A percentile compares a stretch with the other conserved stretches of the same genome.
Conservation (phyloP, 2,113 vertebrate species). For the Meleagris gallopavo region DNA sequence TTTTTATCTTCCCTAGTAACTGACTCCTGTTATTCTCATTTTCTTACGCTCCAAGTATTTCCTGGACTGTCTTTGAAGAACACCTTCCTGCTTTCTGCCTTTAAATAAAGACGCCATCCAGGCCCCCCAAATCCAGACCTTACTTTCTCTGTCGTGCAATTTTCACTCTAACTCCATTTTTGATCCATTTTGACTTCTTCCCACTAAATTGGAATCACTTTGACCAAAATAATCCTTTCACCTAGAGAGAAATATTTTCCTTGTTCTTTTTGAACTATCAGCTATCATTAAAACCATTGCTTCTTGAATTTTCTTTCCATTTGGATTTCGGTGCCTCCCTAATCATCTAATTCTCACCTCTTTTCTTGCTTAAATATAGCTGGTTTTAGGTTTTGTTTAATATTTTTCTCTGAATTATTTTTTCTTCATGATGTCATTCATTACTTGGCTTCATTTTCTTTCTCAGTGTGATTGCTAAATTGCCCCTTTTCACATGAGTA, state of each 20-base stretch:
- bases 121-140: neutral
- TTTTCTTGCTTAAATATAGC: neutral
- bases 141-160: neutral
- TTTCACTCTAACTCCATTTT: neutral
- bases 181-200: slow-evolving; percentile 3
- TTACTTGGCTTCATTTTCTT: neutral
- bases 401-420: neutral
- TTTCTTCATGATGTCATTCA: neutral
- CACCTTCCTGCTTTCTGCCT: neutral
- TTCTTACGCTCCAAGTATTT: neutral
- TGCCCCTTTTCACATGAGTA: neutral
- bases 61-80: neutral
- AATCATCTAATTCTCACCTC: neutral
- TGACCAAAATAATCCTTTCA: neutral
- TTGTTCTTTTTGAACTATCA: neutral
- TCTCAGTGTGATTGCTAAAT: slow-evolving; percentile 1
- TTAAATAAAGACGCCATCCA: neutral
- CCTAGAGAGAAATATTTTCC: neutral
- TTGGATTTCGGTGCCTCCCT: neutral
- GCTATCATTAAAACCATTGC: neutral
- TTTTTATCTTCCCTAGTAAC: neutral
- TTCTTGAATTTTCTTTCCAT: neutral
- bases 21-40: neutral
- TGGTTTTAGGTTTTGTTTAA: neutral
- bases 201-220: neutral